These are phyloP conservation scores for Osmerus mordax DNA, from an alignment of 2,113 vertebrate species.

Conservation along the genomic window DNA sequence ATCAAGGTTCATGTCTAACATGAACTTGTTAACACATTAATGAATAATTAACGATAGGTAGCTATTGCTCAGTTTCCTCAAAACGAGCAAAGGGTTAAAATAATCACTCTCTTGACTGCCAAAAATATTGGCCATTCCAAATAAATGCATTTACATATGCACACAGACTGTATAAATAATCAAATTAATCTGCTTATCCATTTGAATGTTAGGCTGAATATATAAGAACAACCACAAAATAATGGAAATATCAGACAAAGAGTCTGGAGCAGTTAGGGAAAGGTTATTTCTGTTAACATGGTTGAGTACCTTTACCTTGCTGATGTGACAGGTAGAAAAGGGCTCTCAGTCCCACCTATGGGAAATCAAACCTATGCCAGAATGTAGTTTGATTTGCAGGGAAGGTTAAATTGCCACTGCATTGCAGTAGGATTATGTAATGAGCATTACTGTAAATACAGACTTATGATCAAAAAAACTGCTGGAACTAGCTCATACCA, in stretches of 20 bases:
- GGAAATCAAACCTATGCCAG: neutral
- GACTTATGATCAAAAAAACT: too few relatives aligned
- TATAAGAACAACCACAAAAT: neutral
- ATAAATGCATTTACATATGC: neutral
- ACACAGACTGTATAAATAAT: constrained; percentile 1
- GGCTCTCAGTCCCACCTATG: neutral
- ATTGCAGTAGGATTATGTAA: neutral
- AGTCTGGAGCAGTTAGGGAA: neutral
- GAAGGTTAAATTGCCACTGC: neutral
- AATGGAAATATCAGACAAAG: neutral
- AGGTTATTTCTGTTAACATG: neutral
- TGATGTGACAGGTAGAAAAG: neutral
- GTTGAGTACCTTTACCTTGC: neutral
- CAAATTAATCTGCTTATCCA: neutral
- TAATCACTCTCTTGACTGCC: neutral
- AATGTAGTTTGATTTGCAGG: neutral
- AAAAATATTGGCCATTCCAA: neutral
- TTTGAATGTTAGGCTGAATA: neutral
- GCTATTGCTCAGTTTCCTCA: neutral
- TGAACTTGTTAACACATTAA: neutral
- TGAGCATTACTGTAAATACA: too few relatives aligned
- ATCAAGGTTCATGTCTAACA: neutral
- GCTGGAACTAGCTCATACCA: too few relatives aligned
- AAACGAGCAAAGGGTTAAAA: neutral
- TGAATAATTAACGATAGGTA: constrained; percentile 3